Base-by-base conservation (phyloP, 1,140 invertebrate genomes). In the Drosophila leontia region DNA sequence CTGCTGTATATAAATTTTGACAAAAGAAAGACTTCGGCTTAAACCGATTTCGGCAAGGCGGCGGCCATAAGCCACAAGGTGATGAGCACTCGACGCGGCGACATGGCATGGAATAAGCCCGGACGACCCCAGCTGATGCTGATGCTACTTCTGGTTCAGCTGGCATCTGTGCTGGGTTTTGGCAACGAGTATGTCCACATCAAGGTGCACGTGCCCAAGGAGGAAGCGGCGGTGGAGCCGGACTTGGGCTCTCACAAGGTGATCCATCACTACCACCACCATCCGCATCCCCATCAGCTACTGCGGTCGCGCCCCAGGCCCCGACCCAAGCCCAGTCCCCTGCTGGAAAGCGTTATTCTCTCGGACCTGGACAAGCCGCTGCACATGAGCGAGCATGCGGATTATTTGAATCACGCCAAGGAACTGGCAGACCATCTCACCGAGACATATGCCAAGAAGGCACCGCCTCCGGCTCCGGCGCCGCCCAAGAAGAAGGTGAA, bases 31-130 rank as follows among this genome's bases (percentile, higher is more conserved):
- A 84, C 70, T 75, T 77, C 78, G 87, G 87, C 83, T 91, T 91
- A 91, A 91, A 91, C 82, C 71, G 86, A 78, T 84, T 84, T 91
- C 86, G 83, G 70, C 87, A 81, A 84, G 85, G 83, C 74, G 82
- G 79, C 53, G 53, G 60, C 77, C 74, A 75, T 64, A 75, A 60
- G 72, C 77, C 74, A 75, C 55, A 75, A 76, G 62, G 51, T 75
- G 65, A 77, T 51, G 42, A 72, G 45, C 68, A 70, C 35, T 70
- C 67, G 41, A 70, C 23, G 48, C 48, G 48, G 47, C 72, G 47
- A 75, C 58, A 76, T 56, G 62, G 55, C 26, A 42, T 41, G 51
- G 59, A 50, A 50, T 29, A 12, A 4, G 23, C 23, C 26, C 37
- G 26, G 32, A 23, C 13, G 32, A 23, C 13, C 12, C 32, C 44